phyloP scores from a whole-genome alignment of 2,888 invertebrate species.

The Altica lythri region DNA sequence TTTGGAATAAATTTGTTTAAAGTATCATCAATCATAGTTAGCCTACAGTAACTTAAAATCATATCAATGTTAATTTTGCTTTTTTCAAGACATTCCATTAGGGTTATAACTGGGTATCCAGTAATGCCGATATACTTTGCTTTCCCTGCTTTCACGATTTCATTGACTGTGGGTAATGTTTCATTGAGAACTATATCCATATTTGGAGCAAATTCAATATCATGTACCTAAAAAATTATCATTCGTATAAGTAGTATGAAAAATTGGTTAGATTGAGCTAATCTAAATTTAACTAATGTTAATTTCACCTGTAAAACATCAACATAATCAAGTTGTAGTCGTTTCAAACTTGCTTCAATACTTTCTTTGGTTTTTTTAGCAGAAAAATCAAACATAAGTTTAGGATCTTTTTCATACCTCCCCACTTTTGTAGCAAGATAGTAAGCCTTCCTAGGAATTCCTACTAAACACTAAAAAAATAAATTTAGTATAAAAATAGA shows the following conservation, averaged over 20 bases:
- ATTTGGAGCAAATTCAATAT: constrained; percentile 83
- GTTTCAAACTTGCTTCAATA: constrained; percentile 74
- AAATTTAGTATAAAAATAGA: neutral
- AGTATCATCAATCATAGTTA: constrained; percentile 79
- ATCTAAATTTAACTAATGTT: too few species aligned
- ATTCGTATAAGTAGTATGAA: neutral
- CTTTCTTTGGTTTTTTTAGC: constrained; percentile 73
- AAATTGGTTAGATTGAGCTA: too few species aligned
- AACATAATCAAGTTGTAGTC: constrained; percentile 78
- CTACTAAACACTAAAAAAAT: constrained; percentile 67
- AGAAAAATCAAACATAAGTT: constrained; percentile 86
- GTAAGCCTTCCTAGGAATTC: constrained; percentile 79
- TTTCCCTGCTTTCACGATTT: constrained; percentile 72
- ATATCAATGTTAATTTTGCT: constrained; percentile 66
- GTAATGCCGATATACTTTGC: constrained; percentile 85
- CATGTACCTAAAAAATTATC: constrained; percentile 74
- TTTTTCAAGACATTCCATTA: constrained; percentile 75
- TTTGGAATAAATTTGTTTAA: constrained; percentile 73
- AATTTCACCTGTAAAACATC: constrained; percentile 83
- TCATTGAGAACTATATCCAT: constrained; percentile 78
- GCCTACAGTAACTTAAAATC: constrained; percentile 78
- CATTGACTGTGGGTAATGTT: constrained; percentile 81
- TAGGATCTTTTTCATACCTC: constrained; percentile 73
- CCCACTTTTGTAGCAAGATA: constrained; percentile 93
- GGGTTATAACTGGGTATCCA: constrained; percentile 77